Evolutionary conservation across 1,140 invertebrate genomes (phyloP).

Genomic region (Hyles vespertilio): DNA sequence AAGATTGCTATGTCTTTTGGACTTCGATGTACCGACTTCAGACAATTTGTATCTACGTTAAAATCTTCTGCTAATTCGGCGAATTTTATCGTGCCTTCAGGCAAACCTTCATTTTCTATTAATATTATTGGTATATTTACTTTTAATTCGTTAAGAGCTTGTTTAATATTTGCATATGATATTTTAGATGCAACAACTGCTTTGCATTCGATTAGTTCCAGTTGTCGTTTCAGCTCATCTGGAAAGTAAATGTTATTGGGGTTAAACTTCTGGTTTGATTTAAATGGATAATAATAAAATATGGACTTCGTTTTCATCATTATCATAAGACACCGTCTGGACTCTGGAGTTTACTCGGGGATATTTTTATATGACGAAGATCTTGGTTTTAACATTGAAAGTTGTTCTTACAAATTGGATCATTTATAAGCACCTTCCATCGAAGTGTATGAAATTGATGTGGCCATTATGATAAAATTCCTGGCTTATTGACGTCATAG

Average conservation of each 20-base stretch:
- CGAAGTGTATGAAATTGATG: no score
- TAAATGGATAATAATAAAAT: no score
- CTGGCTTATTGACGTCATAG: no score
- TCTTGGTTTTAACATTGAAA: no score
- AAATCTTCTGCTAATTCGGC: slow-evolving; percentile 74
- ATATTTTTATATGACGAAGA: no score
- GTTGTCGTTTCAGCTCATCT: slow-evolving; percentile 87
- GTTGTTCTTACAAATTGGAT: no score
- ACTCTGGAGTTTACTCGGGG: no score
- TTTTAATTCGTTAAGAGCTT: slow-evolving; percentile 63
- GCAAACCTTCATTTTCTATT: slow-evolving; percentile 65
- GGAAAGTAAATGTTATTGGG: slow-evolving; percentile 29
- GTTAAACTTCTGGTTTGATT: no score
- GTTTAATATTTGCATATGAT: slow-evolving; percentile 64
- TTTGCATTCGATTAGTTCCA: slow-evolving; percentile 80
- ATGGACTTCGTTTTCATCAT: no score
- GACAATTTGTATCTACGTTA: slow-evolving; percentile 65
- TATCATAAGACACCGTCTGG: no score
- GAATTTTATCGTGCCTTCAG: slow-evolving; percentile 78
- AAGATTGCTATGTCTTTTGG: slow-evolving; percentile 76
- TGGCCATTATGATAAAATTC: no score
- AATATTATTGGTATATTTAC: slow-evolving; percentile 76
- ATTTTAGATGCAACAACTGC: slow-evolving; percentile 80
- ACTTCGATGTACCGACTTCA: slow-evolving; percentile 60
- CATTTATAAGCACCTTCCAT: no score